Conservation (phyloP, 1,140 invertebrate species). For the Parasteatoda tepidariorum region DNA sequence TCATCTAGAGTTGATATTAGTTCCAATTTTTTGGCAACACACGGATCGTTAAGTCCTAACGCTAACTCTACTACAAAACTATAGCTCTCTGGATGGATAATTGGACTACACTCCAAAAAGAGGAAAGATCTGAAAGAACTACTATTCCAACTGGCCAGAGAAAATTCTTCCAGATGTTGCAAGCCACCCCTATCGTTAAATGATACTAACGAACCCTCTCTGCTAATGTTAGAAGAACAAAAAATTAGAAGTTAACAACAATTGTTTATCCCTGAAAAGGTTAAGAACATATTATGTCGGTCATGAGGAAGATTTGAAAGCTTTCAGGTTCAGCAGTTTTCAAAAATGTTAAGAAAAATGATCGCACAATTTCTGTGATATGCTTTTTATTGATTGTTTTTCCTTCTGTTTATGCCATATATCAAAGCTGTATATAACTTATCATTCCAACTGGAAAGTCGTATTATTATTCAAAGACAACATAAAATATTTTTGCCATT, state of each 20-base stretch:
- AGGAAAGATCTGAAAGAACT: constrained; percentile 27
- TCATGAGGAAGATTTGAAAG: too few relatives aligned
- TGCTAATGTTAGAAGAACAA: constrained; percentile 8
- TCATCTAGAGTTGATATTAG: constrained; percentile 51
- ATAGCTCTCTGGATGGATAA: background rate
- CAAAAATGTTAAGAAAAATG: too few relatives aligned
- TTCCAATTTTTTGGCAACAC: constrained; percentile 46
- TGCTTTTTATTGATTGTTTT: too few relatives aligned
- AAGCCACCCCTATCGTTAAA: constrained; percentile 13
- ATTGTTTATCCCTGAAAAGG: background rate
- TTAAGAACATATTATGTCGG: background rate
- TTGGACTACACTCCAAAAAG: constrained; percentile 30
- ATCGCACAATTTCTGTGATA: too few relatives aligned
- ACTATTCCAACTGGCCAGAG: background rate
- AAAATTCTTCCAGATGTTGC: constrained; percentile 41
- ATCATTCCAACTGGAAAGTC: too few relatives aligned
- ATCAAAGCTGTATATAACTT: too few relatives aligned
- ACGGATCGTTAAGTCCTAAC: constrained; percentile 41
- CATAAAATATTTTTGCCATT: too few relatives aligned
- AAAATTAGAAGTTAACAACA: constrained; percentile 26
- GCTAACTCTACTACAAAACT: background rate
- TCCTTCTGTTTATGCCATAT: too few relatives aligned
- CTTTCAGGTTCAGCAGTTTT: too few relatives aligned
- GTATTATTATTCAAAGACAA: too few relatives aligned
- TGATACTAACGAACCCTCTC: constrained; percentile 44